Evolutionary conservation across 2,888 invertebrate species (phyloP).

Genomic region (Xestoiulus laeticollis): DNA sequence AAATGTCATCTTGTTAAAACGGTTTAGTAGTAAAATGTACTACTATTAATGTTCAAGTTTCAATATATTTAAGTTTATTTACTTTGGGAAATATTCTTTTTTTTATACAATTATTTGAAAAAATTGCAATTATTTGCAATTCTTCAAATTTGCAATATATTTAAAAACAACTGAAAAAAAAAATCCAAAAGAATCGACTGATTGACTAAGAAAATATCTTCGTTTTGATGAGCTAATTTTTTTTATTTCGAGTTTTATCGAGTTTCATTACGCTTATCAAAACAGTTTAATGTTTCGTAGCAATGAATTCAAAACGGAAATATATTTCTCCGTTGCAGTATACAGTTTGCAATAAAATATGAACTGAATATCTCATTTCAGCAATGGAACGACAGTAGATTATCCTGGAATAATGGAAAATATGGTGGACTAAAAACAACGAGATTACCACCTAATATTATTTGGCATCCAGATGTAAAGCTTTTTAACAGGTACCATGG

Average conservation of each 20-base stretch:
- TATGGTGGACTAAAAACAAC: constrained; percentile 46
- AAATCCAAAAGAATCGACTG: too few species aligned
- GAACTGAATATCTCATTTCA: neutral
- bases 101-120: too few species aligned
- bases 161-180: too few species aligned
- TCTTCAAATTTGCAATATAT: too few species aligned
- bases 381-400: constrained; percentile 51
- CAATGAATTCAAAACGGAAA: neutral
- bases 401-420: constrained; percentile 43
- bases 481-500: constrained; percentile 51
- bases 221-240: too few species aligned
- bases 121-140: too few species aligned
- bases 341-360: neutral
- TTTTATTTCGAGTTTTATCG: too few species aligned
- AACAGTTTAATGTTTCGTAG: neutral
- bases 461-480: constrained; percentile 49
- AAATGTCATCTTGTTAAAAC: neutral
- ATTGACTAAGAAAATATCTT: too few species aligned
- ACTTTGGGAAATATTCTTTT: too few species aligned
- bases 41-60: neutral
- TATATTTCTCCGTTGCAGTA: neutral
- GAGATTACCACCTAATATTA: constrained; percentile 6
- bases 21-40: neutral
- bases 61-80: neutral
- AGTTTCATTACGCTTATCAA: neutral